Conservation (phyloP, 2,797 vertebrate genomes). For the Karalla daura region DNA sequence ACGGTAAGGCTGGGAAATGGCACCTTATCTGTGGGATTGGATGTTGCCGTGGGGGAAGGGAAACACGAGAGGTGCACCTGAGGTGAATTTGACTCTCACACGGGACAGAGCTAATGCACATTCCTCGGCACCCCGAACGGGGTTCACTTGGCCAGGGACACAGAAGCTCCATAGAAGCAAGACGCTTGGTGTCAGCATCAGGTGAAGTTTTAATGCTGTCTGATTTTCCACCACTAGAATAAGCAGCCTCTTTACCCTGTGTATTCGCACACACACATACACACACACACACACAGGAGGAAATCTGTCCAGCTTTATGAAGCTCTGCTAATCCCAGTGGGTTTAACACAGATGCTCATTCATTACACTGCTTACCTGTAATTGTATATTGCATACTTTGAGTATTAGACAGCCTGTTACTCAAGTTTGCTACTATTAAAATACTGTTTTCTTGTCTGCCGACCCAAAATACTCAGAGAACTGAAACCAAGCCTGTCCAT, state of each 20-base stretch:
- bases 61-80: slow-evolving; percentile 74
- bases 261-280: slow-evolving; percentile 23
- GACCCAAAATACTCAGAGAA: slow-evolving; percentile 9
- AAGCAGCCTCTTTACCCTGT: slow-evolving; percentile 72
- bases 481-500: slow-evolving; percentile 13
- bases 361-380: slow-evolving; percentile 80
- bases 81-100: slow-evolving; percentile 86
- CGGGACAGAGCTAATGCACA: slow-evolving; percentile 84
- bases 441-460: slow-evolving; percentile 59
- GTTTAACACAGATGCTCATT: slow-evolving; percentile 83
- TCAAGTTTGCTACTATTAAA: slow-evolving; percentile 75
- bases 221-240: slow-evolving; percentile 81
- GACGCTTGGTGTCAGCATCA: slow-evolving; percentile 80
- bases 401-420: slow-evolving; percentile 77
- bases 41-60: slow-evolving; percentile 76
- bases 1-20: slow-evolving; percentile 71
- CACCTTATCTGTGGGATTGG: slow-evolving; percentile 82
- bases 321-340: slow-evolving; percentile 80
- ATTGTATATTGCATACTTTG: slow-evolving; percentile 82
- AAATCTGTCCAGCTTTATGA: slow-evolving; percentile 81
- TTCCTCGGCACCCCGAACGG: slow-evolving; percentile 81
- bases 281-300: slow-evolving; percentile 55
- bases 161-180: slow-evolving; percentile 86
- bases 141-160: slow-evolving; percentile 83
- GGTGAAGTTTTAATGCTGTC: slow-evolving; percentile 84